These are phyloP conservation scores for Chirona hameri DNA, from an alignment of 2,888 invertebrate genomes.

Conservation along the genomic window DNA sequence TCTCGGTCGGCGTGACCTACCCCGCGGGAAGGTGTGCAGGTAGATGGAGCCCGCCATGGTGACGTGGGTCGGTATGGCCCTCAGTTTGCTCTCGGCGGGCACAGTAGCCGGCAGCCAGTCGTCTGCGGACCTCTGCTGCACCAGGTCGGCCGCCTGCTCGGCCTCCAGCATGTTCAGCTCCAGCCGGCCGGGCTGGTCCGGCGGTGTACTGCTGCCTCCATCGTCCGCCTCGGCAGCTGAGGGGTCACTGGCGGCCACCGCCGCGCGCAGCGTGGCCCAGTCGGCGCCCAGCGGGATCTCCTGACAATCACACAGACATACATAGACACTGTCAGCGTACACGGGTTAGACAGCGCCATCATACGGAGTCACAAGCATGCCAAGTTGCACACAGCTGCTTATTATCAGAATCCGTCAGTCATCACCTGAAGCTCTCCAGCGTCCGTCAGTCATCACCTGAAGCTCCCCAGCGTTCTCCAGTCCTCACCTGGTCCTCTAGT, in stretches of 20 bases:
- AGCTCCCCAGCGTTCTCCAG: too few relatives aligned
- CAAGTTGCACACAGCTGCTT: too few relatives aligned
- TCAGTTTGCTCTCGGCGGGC: constrained; percentile 54
- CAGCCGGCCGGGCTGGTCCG: constrained; percentile 35
- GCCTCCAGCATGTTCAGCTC: neutral
- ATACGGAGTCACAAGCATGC: too few relatives aligned
- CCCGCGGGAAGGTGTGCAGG: constrained; percentile 41
- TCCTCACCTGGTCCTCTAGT: too few relatives aligned
- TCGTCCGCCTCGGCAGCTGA: too few relatives aligned
- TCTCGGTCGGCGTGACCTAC: constrained; percentile 38
- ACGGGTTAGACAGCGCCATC: too few relatives aligned
- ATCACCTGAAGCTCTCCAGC: too few relatives aligned
- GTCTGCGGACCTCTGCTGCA: constrained; percentile 44
- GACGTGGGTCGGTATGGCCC: constrained; percentile 61
- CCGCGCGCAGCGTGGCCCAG: constrained; percentile 40
- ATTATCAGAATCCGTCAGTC: too few relatives aligned
- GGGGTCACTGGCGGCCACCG: neutral
- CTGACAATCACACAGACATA: neutral
- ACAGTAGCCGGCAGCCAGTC: constrained; percentile 61
- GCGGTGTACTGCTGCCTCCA: neutral
- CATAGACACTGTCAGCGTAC: too few relatives aligned
- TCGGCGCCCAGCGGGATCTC: constrained; percentile 22
- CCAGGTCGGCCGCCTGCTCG: neutral
- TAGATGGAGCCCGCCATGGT: constrained; percentile 49
- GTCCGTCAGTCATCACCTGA: too few relatives aligned